Conservation (phyloP, 1,140 invertebrate genomes). For the Bombus cullumanus region DNA sequence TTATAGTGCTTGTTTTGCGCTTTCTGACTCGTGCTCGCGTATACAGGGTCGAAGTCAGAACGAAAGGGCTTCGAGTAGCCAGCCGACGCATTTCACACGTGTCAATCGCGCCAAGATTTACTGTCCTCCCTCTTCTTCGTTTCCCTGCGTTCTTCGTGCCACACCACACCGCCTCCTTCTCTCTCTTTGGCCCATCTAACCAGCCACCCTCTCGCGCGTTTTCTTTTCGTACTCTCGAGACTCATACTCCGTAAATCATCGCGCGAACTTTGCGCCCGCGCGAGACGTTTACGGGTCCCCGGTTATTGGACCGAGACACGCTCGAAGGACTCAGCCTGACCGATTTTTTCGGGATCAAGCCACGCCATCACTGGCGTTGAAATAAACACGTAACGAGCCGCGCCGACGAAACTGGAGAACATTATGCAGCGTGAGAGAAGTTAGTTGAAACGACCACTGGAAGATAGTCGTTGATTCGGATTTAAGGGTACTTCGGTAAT, state of each 20-base stretch:
- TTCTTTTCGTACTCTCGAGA: constrained; percentile 7
- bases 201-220: constrained; percentile 8
- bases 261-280: constrained; percentile 42
- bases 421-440: not conserved
- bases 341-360: constrained; percentile 49
- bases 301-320: constrained; percentile 57
- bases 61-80: constrained; percentile 53
- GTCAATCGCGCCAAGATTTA: constrained; percentile 74
- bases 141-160: not conserved
- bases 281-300: constrained; percentile 61
- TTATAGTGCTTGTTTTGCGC: not conserved
- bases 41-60: constrained; percentile 46
- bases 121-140: constrained; percentile 44
- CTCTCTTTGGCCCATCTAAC: not conserved
- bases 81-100: constrained; percentile 73
- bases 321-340: not conserved
- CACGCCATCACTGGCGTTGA: not conserved
- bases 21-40: not conserved
- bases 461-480: not conserved
- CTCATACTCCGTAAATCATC: constrained; percentile 69
- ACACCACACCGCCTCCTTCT: not conserved
- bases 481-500: not conserved
- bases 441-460: not conserved
- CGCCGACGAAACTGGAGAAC: constrained; percentile 21
- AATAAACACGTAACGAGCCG: constrained; percentile 55